phyloP scores from a whole-genome alignment of 2,888 invertebrate genomes.

The Acleris laterana region DNA sequence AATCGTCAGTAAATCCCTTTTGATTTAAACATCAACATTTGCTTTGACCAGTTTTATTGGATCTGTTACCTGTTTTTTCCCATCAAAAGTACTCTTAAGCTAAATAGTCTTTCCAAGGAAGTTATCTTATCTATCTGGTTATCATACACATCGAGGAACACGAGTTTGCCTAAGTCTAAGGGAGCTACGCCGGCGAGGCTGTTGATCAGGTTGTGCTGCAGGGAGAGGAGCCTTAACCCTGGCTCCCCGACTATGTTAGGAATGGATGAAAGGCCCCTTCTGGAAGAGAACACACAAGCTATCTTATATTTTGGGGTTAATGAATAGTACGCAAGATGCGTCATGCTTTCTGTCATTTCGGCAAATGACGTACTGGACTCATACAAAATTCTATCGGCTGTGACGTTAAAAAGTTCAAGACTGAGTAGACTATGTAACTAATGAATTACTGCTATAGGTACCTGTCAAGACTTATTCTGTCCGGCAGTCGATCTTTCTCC shows the following conservation, averaged over 20 bases:
- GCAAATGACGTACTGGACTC: too few species aligned
- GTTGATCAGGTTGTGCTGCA: slow-evolving; percentile 96
- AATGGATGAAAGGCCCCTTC: slow-evolving; percentile 92
- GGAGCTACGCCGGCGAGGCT: slow-evolving; percentile 86
- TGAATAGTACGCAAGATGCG: too few species aligned
- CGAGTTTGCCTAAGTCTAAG: slow-evolving; percentile 88
- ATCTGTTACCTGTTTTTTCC: slow-evolving; percentile 91
- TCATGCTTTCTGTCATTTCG: too few species aligned
- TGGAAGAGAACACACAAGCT: slow-evolving; percentile 50
- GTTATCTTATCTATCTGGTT: slow-evolving; percentile 96
- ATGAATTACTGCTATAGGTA: slow-evolving; percentile 46
- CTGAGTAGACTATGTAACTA: background rate
- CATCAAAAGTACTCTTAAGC: slow-evolving; percentile 92
- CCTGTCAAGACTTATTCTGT: slow-evolving; percentile 94
- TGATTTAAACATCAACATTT: too few species aligned
- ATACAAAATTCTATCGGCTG: too few species aligned
- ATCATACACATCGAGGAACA: slow-evolving; percentile 97
- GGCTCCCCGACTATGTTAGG: slow-evolving; percentile 93
- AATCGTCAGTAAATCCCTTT: too few species aligned
- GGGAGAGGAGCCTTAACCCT: slow-evolving; percentile 91
- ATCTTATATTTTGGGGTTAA: too few species aligned
- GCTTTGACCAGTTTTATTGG: too few species aligned
- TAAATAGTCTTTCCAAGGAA: slow-evolving; percentile 90
- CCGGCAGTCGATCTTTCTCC: slow-evolving; percentile 93
- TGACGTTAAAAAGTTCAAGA: too few species aligned